Evolutionary conservation across 2,797 vertebrate species (phyloP).

Genomic region (Ispidina picta): DNA sequence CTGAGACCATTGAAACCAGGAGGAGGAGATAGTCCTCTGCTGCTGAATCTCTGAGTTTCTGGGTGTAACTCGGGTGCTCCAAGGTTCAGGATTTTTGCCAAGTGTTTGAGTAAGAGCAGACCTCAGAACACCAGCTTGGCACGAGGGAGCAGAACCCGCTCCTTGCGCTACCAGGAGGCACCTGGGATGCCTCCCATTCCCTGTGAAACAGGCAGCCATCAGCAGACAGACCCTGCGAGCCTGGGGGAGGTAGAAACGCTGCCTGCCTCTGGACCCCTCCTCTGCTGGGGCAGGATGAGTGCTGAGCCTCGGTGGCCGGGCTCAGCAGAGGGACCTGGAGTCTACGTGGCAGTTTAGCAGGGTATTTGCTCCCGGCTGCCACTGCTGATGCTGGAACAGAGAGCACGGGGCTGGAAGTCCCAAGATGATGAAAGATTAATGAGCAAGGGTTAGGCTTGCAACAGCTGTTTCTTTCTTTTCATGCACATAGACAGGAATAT

Average conservation of each 20-base stretch:
- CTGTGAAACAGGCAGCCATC: neutral
- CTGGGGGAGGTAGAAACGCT: neutral
- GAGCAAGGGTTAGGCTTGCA: conserved; percentile 59
- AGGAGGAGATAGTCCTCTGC: conserved; percentile 55
- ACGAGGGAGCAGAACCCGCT: neutral
- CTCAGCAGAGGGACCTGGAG: neutral
- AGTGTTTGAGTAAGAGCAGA: conserved; percentile 8
- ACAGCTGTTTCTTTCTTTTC: conserved; percentile 68
- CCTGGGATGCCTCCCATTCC: neutral
- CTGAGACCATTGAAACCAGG: conserved; percentile 45
- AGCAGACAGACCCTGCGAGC: neutral
- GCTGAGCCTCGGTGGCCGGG: neutral
- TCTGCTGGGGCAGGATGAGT: neutral
- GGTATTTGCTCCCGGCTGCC: conserved; percentile 6
- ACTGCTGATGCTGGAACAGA: conserved; percentile 34
- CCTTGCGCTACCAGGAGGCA: neutral
- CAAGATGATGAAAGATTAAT: conserved; percentile 71
- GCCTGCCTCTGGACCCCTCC: neutral
- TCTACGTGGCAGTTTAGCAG: neutral
- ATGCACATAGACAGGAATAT: conserved; percentile 36
- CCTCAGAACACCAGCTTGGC: neutral
- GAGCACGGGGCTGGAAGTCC: conserved; percentile 46
- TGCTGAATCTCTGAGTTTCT: conserved; percentile 45
- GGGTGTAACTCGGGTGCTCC: conserved; percentile 32
- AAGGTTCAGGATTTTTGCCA: neutral